Conservation (phyloP, 1,140 invertebrate genomes). For the Campodea augens region DNA sequence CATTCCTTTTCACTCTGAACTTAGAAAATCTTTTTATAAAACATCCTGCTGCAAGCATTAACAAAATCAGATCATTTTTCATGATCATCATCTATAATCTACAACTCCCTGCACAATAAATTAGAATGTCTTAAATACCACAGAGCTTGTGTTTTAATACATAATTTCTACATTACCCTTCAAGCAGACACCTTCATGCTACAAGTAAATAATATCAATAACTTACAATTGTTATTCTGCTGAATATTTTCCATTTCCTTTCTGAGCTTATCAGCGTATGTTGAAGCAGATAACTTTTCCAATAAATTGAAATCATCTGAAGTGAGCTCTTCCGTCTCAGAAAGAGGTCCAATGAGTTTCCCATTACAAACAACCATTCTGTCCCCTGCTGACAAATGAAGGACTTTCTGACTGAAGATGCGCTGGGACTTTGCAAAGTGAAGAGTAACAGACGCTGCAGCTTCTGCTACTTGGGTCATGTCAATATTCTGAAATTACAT, state of each 20-base stretch:
- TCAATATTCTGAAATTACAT: conserved; percentile 27
- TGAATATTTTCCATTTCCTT: conserved; percentile 30
- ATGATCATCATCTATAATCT: no score
- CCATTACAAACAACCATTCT: conserved; percentile 72
- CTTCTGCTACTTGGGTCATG: conserved; percentile 20
- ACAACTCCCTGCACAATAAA: no score
- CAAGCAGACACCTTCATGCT: neutral
- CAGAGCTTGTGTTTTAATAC: no score
- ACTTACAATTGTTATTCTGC: conserved; percentile 15
- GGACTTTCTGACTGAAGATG: conserved; percentile 28
- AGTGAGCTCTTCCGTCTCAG: conserved; percentile 55
- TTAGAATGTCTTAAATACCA: no score
- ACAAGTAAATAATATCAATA: conserved; percentile 2
- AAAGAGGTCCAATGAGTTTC: conserved; percentile 69
- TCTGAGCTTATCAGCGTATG: conserved; percentile 61
- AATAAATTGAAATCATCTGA: conserved; percentile 78
- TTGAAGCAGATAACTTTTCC: conserved; percentile 54
- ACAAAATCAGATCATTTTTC: no score
- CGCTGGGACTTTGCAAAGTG: conserved; percentile 29
- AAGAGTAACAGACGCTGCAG: conserved; percentile 19
- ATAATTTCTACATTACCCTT: no score
- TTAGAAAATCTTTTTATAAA: no score
- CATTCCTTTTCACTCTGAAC: no score
- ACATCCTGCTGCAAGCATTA: no score
- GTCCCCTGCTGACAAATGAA: conserved; percentile 29